Evolutionary conservation across 2,113 vertebrate species (phyloP), one percentile per base, ranked within the genome.

Genomic region (Bos indicus): DNA sequence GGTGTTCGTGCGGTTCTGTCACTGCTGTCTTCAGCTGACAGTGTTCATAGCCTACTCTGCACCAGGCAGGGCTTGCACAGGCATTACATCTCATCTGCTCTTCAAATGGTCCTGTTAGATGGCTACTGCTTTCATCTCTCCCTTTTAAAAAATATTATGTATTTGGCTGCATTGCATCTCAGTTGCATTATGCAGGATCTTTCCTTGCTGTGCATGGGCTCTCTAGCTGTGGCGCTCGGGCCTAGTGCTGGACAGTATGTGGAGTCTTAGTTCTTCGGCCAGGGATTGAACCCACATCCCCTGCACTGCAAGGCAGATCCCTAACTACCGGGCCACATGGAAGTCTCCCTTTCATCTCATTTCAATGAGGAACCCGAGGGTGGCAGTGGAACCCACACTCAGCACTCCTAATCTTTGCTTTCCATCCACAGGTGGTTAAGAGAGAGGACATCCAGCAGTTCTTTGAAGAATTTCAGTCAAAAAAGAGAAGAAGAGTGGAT

Each of bases 401-500:
- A 9, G 62, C 16, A 17, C 56, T 89, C 78, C 89, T 97, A 11
- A 92, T 33, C 36, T 40, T 36, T 84, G 30, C 85, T 90, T 97
- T 91, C 97, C 85, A 7, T 62, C 85, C 17, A 26, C 97, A 99
- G 99, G 99, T 99, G 8, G 99, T 99, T 96, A 99, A 99, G 77
- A 99, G 99, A 78, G 99, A 99, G 97, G 99, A 99, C 67, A 99
- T 99, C 86, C 99, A 99, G 95, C 98, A 99, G 92, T 99, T 99
- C 98, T 99, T 99, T 60, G 99, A 99, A 97, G 99, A 99, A 52
- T 99, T 99, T 92, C 99, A 99, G 97, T 99, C 99, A 3, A 99
- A 98, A 97, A 99, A 99, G 98, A 99, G 99, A 78, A 98, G 98
- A 88, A 98, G 99, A 90, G 98, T 99, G 88, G 98, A 99, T 1